Conservation (phyloP, 2,888 invertebrate species). For the Aleiodes testaceus region DNA sequence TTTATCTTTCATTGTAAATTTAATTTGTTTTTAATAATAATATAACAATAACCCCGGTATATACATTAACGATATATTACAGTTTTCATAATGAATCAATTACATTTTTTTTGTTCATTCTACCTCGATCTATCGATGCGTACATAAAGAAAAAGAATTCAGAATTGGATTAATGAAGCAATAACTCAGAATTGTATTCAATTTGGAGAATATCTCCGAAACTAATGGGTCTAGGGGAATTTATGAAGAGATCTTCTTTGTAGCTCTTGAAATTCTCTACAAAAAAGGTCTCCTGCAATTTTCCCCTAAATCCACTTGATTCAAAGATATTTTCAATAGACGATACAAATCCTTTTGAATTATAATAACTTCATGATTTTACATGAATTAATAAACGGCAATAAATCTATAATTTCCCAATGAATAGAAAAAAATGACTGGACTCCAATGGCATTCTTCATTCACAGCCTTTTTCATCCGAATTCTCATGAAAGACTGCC, state of each 20-base stretch:
- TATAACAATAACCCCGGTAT: slow-evolving; percentile 71
- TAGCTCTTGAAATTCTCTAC: too few relatives aligned
- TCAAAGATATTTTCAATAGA: slow-evolving; percentile 18
- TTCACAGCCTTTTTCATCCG: slow-evolving; percentile 61
- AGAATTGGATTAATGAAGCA: too few relatives aligned
- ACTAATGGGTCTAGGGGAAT: too few relatives aligned
- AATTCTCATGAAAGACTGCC: too few relatives aligned
- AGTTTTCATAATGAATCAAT: slow-evolving; percentile 55
- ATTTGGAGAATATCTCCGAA: too few relatives aligned
- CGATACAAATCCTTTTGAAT: too few relatives aligned
- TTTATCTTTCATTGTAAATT: slow-evolving; percentile 42
- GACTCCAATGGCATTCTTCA: slow-evolving; percentile 53
- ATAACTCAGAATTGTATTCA: slow-evolving; percentile 26
- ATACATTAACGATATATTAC: slow-evolving; percentile 71
- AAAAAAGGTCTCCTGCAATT: too few relatives aligned
- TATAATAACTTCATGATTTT: too few relatives aligned
- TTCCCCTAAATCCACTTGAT: slow-evolving; percentile 38
- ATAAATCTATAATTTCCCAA: too few relatives aligned
- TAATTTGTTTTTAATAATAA: slow-evolving; percentile 67
- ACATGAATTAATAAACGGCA: too few relatives aligned
- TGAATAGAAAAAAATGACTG: too few relatives aligned
- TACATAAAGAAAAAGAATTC: slow-evolving; percentile 44
- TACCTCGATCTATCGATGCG: slow-evolving; percentile 46
- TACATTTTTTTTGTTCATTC: slow-evolving; percentile 44
- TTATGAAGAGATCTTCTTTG: too few relatives aligned